Evolutionary conservation across 2,113 vertebrate species (phyloP), one percentile per base, ranked within the genome.

Genomic region (Cinclus cinclus): DNA sequence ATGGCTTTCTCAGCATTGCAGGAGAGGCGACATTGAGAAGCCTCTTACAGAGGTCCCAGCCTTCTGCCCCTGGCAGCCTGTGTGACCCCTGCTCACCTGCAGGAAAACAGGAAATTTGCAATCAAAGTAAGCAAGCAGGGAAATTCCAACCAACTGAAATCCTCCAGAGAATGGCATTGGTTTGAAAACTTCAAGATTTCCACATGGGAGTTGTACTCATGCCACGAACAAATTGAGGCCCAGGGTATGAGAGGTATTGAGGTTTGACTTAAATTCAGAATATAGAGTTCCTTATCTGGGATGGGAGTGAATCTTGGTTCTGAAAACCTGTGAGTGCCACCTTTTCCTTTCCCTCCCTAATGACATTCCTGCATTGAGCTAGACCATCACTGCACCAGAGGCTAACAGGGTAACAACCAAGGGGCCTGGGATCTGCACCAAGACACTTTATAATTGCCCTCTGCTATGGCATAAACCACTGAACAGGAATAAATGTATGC

Each of bases 21-120:
- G 0, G 6, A 76, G n/a, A 73, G 39, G 12, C 79, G 17, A 23
- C 2, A 2, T 0, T 33, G 52, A 90, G n/a, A 46, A 63, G 2
- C 25, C 27, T 30, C 21, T 50, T 23, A 31, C 8, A 75, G 63
- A 68, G 15, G 2, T 3, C 37, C 28, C 1, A 1, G 28, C 7
- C 23, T 39, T 65, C 73, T 84, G 46, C 35, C 35, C 20, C 44
- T 2, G 2, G 24, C 53, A 85, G 28, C 28, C 30, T 65, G 19
- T 12, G 24, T 60, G 67, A 88, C 6, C 7, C 13, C 47, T 79
- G 39, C 30, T 81, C 9, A 25, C 15, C 19, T 20, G 28, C 60
- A 63, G 65, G 41, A 49, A 44, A 69, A 15, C 33, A 42, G 25
- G 28, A 63, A 86, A 2, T 42, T 50, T 67, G 60, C 20, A 69